These are phyloP conservation scores for Pedionomus torquatus DNA, from an alignment of 2,113 vertebrate species.

Conservation along the genomic window DNA sequence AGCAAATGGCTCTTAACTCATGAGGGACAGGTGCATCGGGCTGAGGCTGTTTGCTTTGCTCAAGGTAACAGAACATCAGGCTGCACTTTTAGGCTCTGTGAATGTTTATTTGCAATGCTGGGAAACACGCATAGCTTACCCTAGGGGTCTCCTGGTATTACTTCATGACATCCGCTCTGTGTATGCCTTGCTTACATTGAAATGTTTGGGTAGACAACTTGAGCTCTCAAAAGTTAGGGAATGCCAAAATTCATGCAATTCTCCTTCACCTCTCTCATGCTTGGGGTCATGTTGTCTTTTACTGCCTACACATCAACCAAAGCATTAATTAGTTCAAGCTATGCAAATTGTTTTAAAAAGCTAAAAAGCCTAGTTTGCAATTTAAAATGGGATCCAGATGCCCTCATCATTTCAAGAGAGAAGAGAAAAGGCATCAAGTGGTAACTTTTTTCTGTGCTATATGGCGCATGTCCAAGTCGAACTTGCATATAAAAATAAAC, in stretches of 20 bases:
- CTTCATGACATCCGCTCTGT: background rate
- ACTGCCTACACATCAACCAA: conserved; percentile 41
- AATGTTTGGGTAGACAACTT: background rate
- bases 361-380: conserved; percentile 44
- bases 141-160: background rate
- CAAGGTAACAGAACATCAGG: background rate
- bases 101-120: background rate
- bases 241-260: background rate
- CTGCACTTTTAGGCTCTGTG: background rate
- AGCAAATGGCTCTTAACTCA: background rate
- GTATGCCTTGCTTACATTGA: background rate
- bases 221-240: conserved; percentile 1
- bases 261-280: conserved; percentile 23
- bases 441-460: conserved; percentile 41
- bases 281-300: conserved; percentile 54
- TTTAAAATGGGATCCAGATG: conserved; percentile 54
- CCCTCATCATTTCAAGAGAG: conserved; percentile 37
- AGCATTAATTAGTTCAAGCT: conserved; percentile 66
- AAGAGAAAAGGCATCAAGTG: conserved; percentile 40
- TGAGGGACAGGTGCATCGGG: background rate
- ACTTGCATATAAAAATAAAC: conserved; percentile 70
- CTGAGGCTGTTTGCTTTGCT: background rate
- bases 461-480: conserved; percentile 37
- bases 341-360: conserved; percentile 58
- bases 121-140: background rate